Evolutionary conservation across 2,888 invertebrate genomes (phyloP), one percentile per base, ranked within the genome.

Genomic region (Empis livida): DNA sequence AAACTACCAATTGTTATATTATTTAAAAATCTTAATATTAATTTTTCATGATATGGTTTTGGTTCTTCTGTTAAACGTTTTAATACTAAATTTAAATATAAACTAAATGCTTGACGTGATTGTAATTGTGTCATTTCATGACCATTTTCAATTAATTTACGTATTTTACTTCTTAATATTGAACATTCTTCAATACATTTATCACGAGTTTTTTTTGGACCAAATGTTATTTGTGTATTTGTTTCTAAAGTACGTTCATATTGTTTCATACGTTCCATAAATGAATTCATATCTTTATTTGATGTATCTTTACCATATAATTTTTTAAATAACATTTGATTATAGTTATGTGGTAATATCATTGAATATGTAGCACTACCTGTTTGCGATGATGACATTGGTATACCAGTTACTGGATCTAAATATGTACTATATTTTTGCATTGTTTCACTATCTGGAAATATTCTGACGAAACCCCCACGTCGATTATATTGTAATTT

Each of bases 401-500:
- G 86, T 56, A 87, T 78, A 45, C 88, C 88, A 20, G 82, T 80
- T 43, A 78, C 72, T 0, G 84, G 74, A 71, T 88, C 86, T 42
- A 88, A 71, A 61, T 85, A 88, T 59, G 80, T 79, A 13, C 84
- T 79, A 64, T 88, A 89, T 61, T 82, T 79, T 62, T 80, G 77
- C 90, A 92, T 92, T 16, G 88, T 84, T 65, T 91, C 90, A 51
- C 83, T 78, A 17, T 89, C 84, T 16, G 94, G 94, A 70, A 92
- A 94, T 57, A 94, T 89, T 43, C 92, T 71, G 10, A 93, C 86
- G 71, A 87, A 94, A 30, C 93, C 93, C 3, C 91, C 91, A 23
- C 88, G 73, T 2, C 93, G 72, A 17, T 80, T 78, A 67, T 88
- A 86, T 67, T 94, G 92, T 42, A 83, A 78, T 53, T 80, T 77